These are phyloP conservation scores for Xerus inauris DNA, from an alignment of 2,113 vertebrate genomes.

Conservation along the genomic window DNA sequence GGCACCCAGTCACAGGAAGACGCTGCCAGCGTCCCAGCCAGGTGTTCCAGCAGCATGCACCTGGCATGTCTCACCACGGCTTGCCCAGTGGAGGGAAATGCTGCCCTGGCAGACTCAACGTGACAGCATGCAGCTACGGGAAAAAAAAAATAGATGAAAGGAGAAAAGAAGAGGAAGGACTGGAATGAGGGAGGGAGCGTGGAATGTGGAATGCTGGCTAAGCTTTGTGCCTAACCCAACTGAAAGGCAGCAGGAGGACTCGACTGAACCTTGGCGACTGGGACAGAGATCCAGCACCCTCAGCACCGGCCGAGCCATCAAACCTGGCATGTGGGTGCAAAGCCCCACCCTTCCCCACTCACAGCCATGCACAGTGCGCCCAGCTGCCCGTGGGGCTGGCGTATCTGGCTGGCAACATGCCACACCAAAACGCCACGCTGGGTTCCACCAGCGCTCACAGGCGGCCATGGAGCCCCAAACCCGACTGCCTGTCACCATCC, in stretches of 20 bases:
- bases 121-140: neutral
- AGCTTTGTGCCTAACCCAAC: neutral
- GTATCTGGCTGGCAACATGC: neutral
- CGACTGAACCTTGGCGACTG: neutral
- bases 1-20: neutral
- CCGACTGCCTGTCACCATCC: accelerated
- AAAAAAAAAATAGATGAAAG: neutral
- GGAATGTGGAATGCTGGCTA: neutral
- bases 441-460: accelerated
- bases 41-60: conserved; percentile 17
- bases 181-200: too few species aligned
- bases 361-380: accelerated
- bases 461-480: accelerated
- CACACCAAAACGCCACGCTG: accelerated
- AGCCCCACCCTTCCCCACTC: neutral
- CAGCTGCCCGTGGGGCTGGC: accelerated
- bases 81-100: neutral
- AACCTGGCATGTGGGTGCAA: neutral
- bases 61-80: neutral
- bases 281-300: neutral
- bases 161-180: too few species aligned
- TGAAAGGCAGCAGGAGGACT: neutral
- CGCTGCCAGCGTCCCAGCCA: neutral
- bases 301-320: neutral
- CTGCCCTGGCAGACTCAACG: neutral